Evolutionary conservation across 2,113 vertebrate genomes (phyloP).

Genomic region (Protomyctophum bolini): DNA sequence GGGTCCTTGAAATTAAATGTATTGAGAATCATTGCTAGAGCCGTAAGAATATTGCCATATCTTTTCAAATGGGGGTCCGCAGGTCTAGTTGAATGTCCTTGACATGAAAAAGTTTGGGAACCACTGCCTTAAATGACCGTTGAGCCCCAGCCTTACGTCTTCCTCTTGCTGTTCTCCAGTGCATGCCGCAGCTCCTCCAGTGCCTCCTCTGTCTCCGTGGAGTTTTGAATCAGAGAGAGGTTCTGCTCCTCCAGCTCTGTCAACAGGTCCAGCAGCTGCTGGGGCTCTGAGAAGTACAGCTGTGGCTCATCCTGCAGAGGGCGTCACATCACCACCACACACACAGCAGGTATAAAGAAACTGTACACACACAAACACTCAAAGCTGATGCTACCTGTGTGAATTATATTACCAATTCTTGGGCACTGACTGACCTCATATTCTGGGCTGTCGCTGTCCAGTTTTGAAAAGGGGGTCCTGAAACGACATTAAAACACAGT

Average conservation of each 20-base stretch:
- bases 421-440: slow-evolving; percentile 63
- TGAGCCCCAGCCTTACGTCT: slow-evolving; percentile 76
- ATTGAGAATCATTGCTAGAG: too few relatives aligned
- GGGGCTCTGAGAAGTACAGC: slow-evolving; percentile 90
- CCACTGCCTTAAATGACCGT: not conserved
- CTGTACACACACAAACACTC: not conserved
- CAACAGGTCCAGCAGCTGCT: slow-evolving; percentile 86
- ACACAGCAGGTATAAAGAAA: too few relatives aligned
- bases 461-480: slow-evolving; percentile 38
- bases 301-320: slow-evolving; percentile 77
- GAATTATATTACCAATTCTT: not conserved
- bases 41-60: too few relatives aligned
- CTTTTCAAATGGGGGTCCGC: too few relatives aligned
- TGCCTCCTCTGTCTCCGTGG: slow-evolving; percentile 79
- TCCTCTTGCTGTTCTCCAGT: slow-evolving; percentile 71
- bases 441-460: slow-evolving; percentile 56
- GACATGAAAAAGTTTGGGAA: not conserved
- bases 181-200: slow-evolving; percentile 77
- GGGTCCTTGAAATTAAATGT: too few relatives aligned
- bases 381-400: not conserved
- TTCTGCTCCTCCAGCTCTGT: slow-evolving; percentile 87
- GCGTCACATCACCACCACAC: not conserved
- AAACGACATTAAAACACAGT: slow-evolving; percentile 12
- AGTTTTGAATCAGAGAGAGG: slow-evolving; percentile 86
- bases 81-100: not conserved